Evolutionary conservation across 2,888 invertebrate genomes (phyloP).

Genomic region (Clitarchus hookeri): DNA sequence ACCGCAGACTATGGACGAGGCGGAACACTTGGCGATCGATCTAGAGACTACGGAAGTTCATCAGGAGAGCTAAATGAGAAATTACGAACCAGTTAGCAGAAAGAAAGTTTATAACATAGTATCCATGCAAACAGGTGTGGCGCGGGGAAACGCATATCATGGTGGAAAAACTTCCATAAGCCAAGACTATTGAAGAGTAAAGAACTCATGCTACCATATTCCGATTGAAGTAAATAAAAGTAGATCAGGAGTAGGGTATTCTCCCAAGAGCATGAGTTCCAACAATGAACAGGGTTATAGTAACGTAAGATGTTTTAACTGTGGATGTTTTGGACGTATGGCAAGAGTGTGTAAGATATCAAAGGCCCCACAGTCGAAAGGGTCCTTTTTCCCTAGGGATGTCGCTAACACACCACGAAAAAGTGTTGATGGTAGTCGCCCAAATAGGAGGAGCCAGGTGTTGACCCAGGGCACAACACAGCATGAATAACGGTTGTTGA

Average conservation of each 20-base stretch:
- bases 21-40: not conserved
- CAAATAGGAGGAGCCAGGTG: not conserved
- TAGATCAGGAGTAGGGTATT: not conserved
- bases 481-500: not conserved
- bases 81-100: not conserved
- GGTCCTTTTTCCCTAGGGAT: not conserved
- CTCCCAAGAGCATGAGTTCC: slow-evolving; percentile 6
- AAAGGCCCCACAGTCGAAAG: not conserved
- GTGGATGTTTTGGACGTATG: not conserved
- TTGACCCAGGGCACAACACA: not conserved
- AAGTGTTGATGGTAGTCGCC: not conserved
- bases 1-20: not conserved
- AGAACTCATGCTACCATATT: not conserved
- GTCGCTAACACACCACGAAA: not conserved
- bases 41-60: not conserved
- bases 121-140: too few species aligned
- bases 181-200: not conserved
- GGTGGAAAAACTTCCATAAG: not conserved
- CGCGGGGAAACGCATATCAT: not conserved
- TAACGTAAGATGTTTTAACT: not conserved
- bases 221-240: not conserved
- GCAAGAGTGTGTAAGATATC: not conserved
- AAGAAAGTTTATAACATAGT: not conserved
- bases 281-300: not conserved
- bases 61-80: not conserved